A percentile compares a stretch with the other conserved stretches of the same genome.
Conservation (phyloP, 2,113 vertebrate genomes). For the Pedionomus torquatus region DNA sequence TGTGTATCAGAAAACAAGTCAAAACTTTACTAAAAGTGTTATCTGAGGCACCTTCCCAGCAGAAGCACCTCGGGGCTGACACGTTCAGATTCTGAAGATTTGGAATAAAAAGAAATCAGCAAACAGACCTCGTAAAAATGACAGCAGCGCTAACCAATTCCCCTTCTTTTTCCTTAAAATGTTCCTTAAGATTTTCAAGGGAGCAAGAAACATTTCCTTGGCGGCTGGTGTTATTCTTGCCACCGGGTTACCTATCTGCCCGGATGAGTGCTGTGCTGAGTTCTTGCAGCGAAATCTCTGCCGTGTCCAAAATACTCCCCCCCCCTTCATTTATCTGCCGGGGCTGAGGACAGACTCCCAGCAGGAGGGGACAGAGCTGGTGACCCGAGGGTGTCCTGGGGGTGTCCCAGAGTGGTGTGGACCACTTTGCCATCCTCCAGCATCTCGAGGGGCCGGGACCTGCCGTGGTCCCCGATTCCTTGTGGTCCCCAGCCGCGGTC, state of each 20-base stretch:
- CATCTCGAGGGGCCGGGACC: background rate
- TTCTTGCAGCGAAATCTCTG: background rate
- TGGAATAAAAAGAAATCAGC: background rate
- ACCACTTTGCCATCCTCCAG: background rate
- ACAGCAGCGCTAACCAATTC: background rate
- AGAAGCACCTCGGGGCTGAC: conserved; percentile 7
- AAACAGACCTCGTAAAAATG: background rate
- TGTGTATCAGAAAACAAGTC: conserved; percentile 23
- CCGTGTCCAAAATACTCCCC: fast-evolving
- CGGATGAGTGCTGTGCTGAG: background rate
- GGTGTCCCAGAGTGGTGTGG: fast-evolving
- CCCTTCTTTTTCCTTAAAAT: background rate
- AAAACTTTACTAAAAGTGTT: conserved; percentile 38
- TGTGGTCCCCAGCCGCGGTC: fast-evolving
- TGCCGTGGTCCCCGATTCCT: fast-evolving
- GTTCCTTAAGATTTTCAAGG: background rate
- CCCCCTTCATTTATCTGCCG: fast-evolving
- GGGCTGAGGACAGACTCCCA: background rate
- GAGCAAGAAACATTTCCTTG: background rate
- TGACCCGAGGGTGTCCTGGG: fast-evolving
- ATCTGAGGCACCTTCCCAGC: conserved; percentile 17
- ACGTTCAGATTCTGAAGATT: background rate
- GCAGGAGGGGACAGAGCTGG: background rate
- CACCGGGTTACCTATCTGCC: background rate
- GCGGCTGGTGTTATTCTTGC: background rate